Evolutionary conservation across 2,888 invertebrate genomes (phyloP), one percentile per base, ranked within the genome.

Genomic region (Uloborus plumipes): DNA sequence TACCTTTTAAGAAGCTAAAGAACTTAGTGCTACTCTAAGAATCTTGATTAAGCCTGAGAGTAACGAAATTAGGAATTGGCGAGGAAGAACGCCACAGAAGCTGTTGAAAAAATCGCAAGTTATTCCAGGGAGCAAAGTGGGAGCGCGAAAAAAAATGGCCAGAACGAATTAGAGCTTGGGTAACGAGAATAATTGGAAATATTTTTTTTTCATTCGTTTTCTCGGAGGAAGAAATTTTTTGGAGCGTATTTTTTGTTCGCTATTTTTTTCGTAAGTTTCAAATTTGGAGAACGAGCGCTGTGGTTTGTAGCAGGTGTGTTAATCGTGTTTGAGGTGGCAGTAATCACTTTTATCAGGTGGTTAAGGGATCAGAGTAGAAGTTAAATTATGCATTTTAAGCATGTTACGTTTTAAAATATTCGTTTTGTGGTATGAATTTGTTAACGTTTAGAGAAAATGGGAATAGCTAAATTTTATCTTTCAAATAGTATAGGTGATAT

Each of bases 141-240:
- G 22, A 49, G 53, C 39, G 15, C 22, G 58, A 47, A 81, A 80
- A 80, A 80, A 81, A 74, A 59, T 59, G n/a, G 50, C 69, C 15
- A 20, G 64, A 81, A 81, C 64, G 80, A 72, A 81, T 81, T 81
- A 81, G 74, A 81, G 47, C 55, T 39, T 39, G 80, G 80, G 80
- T 81, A 81, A 81, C 80, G 50, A 74, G 80, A 81, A 75, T 81
- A 81, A 81, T 81, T 81, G 80, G 64, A 81, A 81, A 80, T 71
- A 67, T 80, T 80, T 80, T 80, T n/a, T 81, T 81, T 58, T 62
- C 31, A 50, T 64, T 26, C 76, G 50, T 51, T 59, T 49, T 58
- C 66, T 55, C 78, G 50, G 50, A 22, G 61, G 62, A 70, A 20
- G 62, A 39, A 71, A 65, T 55, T 39, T 39, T 64, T 64, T 47